These are phyloP conservation scores for Meganola albula DNA, from an alignment of 2,888 invertebrate species.

Conservation along the genomic window DNA sequence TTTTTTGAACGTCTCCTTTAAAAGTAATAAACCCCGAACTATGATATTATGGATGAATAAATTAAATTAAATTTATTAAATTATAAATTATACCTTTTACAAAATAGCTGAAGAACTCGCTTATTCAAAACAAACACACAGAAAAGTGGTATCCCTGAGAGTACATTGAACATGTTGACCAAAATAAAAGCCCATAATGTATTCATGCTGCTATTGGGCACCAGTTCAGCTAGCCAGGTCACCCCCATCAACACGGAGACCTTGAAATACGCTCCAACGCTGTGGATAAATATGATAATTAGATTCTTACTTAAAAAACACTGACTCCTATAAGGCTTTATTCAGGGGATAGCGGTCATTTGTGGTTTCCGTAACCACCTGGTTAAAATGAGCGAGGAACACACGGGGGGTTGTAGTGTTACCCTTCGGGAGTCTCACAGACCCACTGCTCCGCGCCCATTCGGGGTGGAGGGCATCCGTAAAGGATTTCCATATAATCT, in stretches of 20 bases:
- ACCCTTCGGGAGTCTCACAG: too few species aligned
- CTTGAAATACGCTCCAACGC: neutral
- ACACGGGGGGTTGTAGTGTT: too few species aligned
- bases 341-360: too few species aligned
- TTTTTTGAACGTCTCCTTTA: too few species aligned
- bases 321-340: neutral
- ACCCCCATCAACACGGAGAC: neutral
- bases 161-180: neutral
- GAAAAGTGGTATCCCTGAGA: neutral
- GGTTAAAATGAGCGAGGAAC: too few species aligned
- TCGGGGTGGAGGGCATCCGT: too few species aligned
- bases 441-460: too few species aligned
- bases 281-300: neutral
- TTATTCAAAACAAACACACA: neutral
- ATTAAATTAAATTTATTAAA: too few species aligned
- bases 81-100: neutral
- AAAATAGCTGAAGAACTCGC: neutral
- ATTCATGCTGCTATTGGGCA: neutral
- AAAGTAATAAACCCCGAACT: too few species aligned
- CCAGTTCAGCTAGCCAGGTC: neutral
- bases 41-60: too few species aligned
- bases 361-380: too few species aligned
- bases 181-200: neutral
- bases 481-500: too few species aligned
- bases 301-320: neutral